Conservation (phyloP, 2,797 vertebrate genomes). For the Podargus strigoides region DNA sequence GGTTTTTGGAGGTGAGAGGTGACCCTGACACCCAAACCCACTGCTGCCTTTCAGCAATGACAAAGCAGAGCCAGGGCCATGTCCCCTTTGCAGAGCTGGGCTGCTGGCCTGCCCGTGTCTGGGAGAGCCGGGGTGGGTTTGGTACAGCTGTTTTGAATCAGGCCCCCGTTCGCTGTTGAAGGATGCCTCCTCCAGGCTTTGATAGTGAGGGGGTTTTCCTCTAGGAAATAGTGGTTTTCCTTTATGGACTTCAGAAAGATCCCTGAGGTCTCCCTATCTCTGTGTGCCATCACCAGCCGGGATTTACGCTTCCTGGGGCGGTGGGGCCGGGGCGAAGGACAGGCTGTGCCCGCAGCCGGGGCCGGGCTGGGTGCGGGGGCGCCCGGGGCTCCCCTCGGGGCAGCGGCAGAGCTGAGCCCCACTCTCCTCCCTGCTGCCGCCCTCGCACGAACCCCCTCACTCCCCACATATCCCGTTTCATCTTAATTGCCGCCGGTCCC, state of each 20-base stretch:
- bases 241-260: conserved; percentile 20
- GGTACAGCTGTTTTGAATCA: conserved; percentile 34
- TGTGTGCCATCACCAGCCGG: conserved; percentile 8
- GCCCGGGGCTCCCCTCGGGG: neutral
- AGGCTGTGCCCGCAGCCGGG: too few relatives aligned
- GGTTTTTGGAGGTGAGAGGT: neutral
- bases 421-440: neutral
- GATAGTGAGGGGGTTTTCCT: conserved; percentile 2
- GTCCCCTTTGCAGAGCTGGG: neutral
- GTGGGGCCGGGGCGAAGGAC: neutral
- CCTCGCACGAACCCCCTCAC: neutral
- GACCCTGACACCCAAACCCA: neutral
- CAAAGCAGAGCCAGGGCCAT: neutral
- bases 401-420: neutral
- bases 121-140: neutral
- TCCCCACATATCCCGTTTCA: conserved; percentile 22
- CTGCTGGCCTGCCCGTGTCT: neutral
- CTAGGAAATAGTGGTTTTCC: conserved; percentile 63
- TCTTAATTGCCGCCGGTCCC: neutral
- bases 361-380: neutral
- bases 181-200: conserved; percentile 31
- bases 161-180: neutral
- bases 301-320: neutral
- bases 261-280: conserved; percentile 49
- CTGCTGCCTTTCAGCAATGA: neutral